A percentile compares a stretch with the other conserved stretches of the same genome.
These are phyloP conservation scores for Spizaetus ornatus DNA, from an alignment of 2,113 vertebrate species.

Conservation along the genomic window DNA sequence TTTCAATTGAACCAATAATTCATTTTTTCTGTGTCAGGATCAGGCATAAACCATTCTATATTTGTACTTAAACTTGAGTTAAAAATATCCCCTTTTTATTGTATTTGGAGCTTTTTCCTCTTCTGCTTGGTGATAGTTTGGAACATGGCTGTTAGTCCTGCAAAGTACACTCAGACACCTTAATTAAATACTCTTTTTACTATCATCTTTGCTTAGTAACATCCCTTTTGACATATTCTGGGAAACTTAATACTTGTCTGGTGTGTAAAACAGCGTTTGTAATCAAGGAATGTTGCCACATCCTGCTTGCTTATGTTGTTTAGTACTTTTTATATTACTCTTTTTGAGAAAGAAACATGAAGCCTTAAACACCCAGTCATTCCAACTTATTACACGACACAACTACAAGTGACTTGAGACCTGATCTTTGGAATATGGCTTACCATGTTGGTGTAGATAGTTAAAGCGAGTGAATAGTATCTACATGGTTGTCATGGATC, in stretches of 20 bases:
- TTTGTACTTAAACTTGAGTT: neutral
- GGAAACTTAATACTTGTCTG: neutral
- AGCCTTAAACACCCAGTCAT: neutral
- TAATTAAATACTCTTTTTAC: neutral
- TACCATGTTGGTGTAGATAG: constrained; percentile 1
- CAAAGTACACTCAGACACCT: neutral
- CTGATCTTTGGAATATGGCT: neutral
- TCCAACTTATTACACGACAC: neutral
- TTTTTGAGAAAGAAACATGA: neutral
- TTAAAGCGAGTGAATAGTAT: neutral
- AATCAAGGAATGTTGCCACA: neutral
- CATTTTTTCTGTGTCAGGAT: neutral
- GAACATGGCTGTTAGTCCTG: neutral
- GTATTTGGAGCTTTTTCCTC: neutral
- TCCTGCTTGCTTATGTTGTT: neutral
- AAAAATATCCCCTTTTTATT: neutral
- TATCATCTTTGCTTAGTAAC: neutral
- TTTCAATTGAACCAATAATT: neutral
- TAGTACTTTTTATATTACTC: neutral
- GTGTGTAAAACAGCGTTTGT: neutral
- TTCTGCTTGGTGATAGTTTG: neutral
- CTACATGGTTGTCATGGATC: constrained; percentile 8
- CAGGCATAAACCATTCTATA: neutral
- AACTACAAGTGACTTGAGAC: neutral
- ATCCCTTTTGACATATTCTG: neutral